Percentiles rank a stretch among this genome's conserved stretches.
Evolutionary conservation across 2,888 invertebrate genomes (phyloP).

Genomic region (Ophraella communa): DNA sequence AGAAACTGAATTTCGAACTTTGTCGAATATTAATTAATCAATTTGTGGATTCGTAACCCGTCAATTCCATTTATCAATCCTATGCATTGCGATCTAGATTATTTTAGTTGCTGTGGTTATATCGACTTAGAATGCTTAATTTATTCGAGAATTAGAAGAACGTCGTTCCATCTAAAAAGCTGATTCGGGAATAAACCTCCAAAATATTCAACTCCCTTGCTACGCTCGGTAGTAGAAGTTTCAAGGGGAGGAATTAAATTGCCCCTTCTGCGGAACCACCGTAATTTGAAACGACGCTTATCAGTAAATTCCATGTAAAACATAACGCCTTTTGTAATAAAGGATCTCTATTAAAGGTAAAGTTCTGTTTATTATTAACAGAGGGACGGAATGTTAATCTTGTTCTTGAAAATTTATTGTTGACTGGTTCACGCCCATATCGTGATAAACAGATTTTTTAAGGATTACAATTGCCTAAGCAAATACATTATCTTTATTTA

Average conservation of each 20-base stretch:
- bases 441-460: neutral
- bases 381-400: neutral
- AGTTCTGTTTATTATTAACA: neutral
- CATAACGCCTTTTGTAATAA: conserved; percentile 1
- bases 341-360: neutral
- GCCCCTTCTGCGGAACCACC: neutral
- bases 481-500: too few species aligned
- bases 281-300: neutral
- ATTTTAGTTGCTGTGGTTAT: neutral
- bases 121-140: neutral
- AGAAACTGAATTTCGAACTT: neutral
- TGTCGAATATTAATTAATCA: neutral
- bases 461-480: too few species aligned
- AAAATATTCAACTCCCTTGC: neutral
- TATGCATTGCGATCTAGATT: neutral
- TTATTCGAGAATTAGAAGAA: neutral
- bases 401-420: neutral
- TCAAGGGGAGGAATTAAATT: neutral
- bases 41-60: neutral
- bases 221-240: neutral
- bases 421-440: neutral
- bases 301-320: neutral
- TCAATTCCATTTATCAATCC: neutral
- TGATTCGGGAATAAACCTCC: neutral
- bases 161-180: neutral